These are phyloP conservation scores for Philereme vetulata DNA, from an alignment of 2,888 invertebrate genomes.

Conservation along the genomic window DNA sequence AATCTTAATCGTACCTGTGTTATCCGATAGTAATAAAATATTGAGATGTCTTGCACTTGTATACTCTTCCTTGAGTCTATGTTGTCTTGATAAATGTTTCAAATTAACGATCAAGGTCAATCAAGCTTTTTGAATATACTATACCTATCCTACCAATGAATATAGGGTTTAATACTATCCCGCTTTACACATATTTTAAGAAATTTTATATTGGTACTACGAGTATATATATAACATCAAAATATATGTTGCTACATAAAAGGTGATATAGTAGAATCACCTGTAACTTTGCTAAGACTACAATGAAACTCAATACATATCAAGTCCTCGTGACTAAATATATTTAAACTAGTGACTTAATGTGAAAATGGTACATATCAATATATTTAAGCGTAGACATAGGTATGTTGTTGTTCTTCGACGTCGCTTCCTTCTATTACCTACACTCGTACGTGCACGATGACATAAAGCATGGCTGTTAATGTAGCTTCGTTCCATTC, in stretches of 20 bases:
- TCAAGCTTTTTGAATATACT: slow-evolving; percentile 32
- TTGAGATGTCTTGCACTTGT: slow-evolving; percentile 5
- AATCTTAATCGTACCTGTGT: slow-evolving; percentile 15
- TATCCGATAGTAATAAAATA: slow-evolving; percentile 9
- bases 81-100: slow-evolving; percentile 9
- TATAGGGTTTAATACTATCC: slow-evolving; percentile 11
- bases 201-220: slow-evolving; percentile 38
- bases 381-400: slow-evolving; percentile 67
- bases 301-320: slow-evolving; percentile 55
- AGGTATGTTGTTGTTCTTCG: slow-evolving; percentile 79
- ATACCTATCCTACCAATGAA: slow-evolving; percentile 1
- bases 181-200: slow-evolving; percentile 18
- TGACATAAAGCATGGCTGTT: background rate
- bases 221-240: no score
- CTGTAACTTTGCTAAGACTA: slow-evolving; percentile 50
- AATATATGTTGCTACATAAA: slow-evolving; percentile 38
- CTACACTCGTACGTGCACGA: slow-evolving; percentile 20
- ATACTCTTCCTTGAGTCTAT: slow-evolving; percentile 3
- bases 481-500: no score
- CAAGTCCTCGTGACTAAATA: slow-evolving; percentile 56
- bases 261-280: slow-evolving; percentile 40
- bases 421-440: slow-evolving; percentile 59
- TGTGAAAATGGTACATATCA: slow-evolving; percentile 55
- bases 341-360: slow-evolving; percentile 50
- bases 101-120: slow-evolving; percentile 17